Evolutionary conservation across 2,888 invertebrate species (phyloP).

Genomic region (Junonia oenone): DNA sequence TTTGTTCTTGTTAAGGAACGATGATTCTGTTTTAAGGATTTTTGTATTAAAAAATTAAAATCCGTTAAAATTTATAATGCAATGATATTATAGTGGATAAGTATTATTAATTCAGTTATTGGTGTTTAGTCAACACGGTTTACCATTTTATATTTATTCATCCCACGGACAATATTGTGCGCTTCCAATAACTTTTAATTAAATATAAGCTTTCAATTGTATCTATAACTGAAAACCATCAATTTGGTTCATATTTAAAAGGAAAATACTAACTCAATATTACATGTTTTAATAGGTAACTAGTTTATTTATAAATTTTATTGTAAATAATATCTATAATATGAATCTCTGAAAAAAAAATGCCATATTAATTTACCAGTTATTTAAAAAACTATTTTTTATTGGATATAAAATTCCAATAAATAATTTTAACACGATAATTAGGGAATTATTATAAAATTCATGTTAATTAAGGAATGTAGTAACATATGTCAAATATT

Average conservation of each 20-base stretch:
- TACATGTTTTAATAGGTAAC: slow-evolving; percentile 8
- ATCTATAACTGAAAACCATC: neutral
- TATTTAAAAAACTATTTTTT: slow-evolving; percentile 15
- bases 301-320: slow-evolving; percentile 47
- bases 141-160: slow-evolving; percentile 2
- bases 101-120: neutral
- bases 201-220: neutral
- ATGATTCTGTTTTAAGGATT: neutral
- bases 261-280: neutral
- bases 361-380: slow-evolving; percentile 69
- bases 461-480: slow-evolving; percentile 9
- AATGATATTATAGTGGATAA: neutral
- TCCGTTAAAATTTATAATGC: neutral
- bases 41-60: neutral
- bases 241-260: neutral
- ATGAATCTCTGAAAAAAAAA: slow-evolving; percentile 41
- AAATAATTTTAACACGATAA: neutral
- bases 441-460: slow-evolving; percentile 1
- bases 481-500: slow-evolving; percentile 9
- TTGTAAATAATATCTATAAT: slow-evolving; percentile 41
- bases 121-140: neutral
- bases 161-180: neutral
- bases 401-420: slow-evolving; percentile 5
- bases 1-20: neutral
- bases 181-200: neutral